Evolutionary conservation across 2,113 vertebrate genomes (phyloP).

Genomic region (Furnarius figulus): DNA sequence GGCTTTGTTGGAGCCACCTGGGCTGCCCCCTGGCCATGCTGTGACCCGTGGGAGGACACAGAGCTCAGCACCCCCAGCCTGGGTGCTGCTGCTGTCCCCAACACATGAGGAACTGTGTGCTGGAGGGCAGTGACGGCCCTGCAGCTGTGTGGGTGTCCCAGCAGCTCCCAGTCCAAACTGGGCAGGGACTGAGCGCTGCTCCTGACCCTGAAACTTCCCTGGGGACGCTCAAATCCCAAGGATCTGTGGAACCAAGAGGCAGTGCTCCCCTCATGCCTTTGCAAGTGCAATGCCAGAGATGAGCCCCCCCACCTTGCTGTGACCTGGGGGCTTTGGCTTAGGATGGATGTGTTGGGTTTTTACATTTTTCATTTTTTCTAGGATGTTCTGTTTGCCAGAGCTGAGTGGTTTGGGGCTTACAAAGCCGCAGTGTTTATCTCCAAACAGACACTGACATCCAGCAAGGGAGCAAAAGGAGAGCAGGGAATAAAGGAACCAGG

Average conservation of each 20-base stretch:
- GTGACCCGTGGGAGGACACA: rapidly evolving
- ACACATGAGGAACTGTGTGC: not conserved
- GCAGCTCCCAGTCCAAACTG: not conserved
- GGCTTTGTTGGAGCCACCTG: not conserved
- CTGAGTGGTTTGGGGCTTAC: not conserved
- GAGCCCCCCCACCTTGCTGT: not conserved
- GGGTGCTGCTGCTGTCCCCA: not conserved
- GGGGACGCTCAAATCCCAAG: no score
- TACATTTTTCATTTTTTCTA: not conserved
- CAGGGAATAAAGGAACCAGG: rapidly evolving
- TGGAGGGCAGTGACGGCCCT: not conserved
- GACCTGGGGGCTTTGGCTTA: not conserved
- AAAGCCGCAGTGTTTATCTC: not conserved
- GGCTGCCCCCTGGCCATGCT: not conserved
- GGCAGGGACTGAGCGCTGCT: not conserved
- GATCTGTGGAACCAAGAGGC: not conserved
- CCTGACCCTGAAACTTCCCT: not conserved
- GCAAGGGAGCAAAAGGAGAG: not conserved
- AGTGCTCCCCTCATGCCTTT: not conserved
- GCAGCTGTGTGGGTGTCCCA: not conserved
- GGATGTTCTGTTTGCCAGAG: rapidly evolving
- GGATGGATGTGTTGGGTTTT: not conserved
- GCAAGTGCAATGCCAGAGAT: rapidly evolving
- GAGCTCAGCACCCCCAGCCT: not conserved
- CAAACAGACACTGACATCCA: rapidly evolving